Evolutionary conservation across 1,140 invertebrate genomes (phyloP).

Genomic region (Chlorops oryzae): DNA sequence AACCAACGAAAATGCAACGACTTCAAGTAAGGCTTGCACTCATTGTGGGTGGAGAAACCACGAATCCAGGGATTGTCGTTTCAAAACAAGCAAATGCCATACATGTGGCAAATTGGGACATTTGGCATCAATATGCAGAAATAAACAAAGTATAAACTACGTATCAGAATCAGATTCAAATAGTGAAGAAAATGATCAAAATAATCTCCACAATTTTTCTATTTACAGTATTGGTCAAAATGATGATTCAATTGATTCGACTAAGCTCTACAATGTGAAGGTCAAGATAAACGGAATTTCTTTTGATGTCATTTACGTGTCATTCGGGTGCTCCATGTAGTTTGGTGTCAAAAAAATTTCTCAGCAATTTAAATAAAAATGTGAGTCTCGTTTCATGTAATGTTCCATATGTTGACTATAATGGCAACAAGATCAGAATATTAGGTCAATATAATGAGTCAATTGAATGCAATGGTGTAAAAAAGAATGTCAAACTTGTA

Average conservation of each 20-base stretch:
- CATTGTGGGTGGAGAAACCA: too few species aligned
- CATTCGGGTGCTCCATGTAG: conserved; percentile 5
- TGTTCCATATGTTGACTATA: not conserved
- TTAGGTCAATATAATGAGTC: not conserved
- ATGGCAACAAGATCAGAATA: not conserved
- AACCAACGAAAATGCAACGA: too few species aligned
- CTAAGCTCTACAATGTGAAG: not conserved
- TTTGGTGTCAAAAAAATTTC: conserved; percentile 6
- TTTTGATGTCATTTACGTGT: not conserved
- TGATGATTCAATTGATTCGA: not conserved
- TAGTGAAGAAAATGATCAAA: not conserved
- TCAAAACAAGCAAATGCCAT: not conserved
- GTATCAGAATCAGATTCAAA: not conserved
- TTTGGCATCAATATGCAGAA: conserved; percentile 1
- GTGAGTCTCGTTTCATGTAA: not conserved
- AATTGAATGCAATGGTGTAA: not conserved
- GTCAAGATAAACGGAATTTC: not conserved
- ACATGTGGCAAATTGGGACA: conserved; percentile 1
- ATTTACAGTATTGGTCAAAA: conserved; percentile 1
- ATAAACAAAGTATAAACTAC: not conserved
- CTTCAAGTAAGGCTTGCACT: too few species aligned
- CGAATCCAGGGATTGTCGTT: too few species aligned
- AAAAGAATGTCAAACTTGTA: not conserved
- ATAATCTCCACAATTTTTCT: not conserved
- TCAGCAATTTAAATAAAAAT: not conserved